Evolutionary conservation across 2,888 invertebrate genomes (phyloP).

Genomic region (Tineola bisselliella): DNA sequence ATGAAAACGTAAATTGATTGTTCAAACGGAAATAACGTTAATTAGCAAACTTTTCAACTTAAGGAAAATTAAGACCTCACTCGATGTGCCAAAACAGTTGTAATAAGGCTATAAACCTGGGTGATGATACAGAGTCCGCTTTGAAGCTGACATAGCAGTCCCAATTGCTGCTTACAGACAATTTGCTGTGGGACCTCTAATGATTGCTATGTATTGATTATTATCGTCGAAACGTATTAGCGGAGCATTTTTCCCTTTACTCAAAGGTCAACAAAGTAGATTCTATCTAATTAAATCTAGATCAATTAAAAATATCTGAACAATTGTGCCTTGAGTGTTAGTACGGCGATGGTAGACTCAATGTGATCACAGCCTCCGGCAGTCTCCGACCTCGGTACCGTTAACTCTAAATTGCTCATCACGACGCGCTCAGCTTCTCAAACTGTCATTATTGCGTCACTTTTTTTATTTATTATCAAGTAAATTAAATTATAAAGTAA

Average conservation of each 20-base stretch:
- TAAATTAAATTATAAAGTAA: too few relatives aligned
- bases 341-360: background rate
- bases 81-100: slow-evolving; percentile 1
- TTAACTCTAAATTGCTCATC: background rate
- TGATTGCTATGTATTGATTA: too few relatives aligned
- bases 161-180: too few relatives aligned
- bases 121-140: too few relatives aligned
- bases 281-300: too few relatives aligned
- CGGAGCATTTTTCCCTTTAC: too few relatives aligned
- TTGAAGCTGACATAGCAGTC: too few relatives aligned
- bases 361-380: background rate
- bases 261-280: too few relatives aligned
- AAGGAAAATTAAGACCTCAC: background rate
- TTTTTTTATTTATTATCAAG: background rate
- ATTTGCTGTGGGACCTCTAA: too few relatives aligned
- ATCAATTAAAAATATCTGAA: background rate
- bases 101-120: too few relatives aligned
- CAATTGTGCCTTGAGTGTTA: background rate
- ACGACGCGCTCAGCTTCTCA: background rate
- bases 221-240: too few relatives aligned
- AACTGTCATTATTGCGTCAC: background rate
- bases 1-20: background rate
- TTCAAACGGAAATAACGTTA: background rate
- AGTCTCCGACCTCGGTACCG: slow-evolving; percentile 6
- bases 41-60: background rate